Conservation (phyloP, 2,888 invertebrate species). For the Nemurella pictetii region DNA sequence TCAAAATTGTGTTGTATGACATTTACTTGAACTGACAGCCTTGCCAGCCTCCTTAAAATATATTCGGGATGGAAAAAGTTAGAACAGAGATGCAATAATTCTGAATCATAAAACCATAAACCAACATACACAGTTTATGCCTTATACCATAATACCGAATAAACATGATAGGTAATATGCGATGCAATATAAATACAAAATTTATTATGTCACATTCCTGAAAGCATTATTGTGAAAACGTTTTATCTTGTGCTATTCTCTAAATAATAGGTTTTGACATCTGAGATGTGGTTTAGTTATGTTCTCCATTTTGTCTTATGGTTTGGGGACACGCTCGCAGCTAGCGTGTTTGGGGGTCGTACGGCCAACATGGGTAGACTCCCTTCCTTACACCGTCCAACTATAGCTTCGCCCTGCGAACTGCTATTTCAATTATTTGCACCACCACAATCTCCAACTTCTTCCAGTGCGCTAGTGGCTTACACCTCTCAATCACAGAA, state of each 20-base stretch:
- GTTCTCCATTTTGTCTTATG: neutral
- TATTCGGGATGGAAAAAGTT: too few relatives aligned
- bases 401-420: neutral
- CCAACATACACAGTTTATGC: neutral
- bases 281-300: neutral
- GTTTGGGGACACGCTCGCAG: neutral
- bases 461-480: neutral
- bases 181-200: neutral
- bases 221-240: slow-evolving; percentile 15
- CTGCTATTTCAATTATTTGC: neutral
- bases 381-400: neutral
- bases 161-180: neutral
- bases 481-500: neutral
- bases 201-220: slow-evolving; percentile 12
- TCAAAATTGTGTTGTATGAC: neutral
- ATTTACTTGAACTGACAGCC: neutral
- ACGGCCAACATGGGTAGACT: neutral
- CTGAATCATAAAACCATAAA: too few relatives aligned
- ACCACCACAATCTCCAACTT: neutral
- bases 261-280: slow-evolving; percentile 15
- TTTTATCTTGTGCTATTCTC: neutral
- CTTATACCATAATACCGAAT: neutral
- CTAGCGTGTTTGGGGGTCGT: neutral
- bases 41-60: neutral
- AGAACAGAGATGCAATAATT: too few relatives aligned